Percentiles rank a stretch among this genome's conserved stretches.
These are phyloP conservation scores for Protaetia brevitarsis DNA, from an alignment of 1,140 invertebrate genomes.

Conservation along the genomic window DNA sequence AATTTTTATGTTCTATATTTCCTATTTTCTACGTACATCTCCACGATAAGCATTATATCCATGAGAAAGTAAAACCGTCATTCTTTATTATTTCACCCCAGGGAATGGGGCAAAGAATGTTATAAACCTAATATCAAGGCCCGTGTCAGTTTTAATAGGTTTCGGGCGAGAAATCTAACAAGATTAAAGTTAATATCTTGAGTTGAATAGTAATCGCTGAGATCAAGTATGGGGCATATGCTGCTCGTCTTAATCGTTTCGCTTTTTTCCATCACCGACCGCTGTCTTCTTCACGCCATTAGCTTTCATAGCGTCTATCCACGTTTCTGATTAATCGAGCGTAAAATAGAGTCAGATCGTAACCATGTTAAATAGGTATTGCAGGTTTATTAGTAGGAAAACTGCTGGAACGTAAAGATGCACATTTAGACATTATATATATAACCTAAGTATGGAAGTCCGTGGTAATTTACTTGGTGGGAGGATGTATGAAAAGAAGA, in stretches of 20 bases:
- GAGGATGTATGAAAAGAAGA: background rate
- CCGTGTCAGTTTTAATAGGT: too few species aligned
- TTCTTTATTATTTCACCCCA: too few species aligned
- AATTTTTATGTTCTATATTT: too few species aligned
- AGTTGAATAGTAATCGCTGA: too few species aligned
- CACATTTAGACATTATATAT: background rate
- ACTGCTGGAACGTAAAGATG: background rate
- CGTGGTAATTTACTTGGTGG: background rate
- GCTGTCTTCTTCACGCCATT: background rate
- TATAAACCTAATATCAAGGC: too few species aligned
- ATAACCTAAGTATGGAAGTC: background rate
- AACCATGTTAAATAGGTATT: slow-evolving; percentile 12
- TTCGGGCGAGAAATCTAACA: too few species aligned
- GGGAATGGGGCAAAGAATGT: too few species aligned
- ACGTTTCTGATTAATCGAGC: slow-evolving; percentile 11
- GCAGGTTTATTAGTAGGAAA: slow-evolving; percentile 7
- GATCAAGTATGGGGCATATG: too few species aligned
- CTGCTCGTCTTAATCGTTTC: slow-evolving; percentile 2
- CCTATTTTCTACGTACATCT: too few species aligned
- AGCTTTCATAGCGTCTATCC: background rate
- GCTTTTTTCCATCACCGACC: background rate
- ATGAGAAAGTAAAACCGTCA: too few species aligned
- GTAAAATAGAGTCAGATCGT: slow-evolving; percentile 9
- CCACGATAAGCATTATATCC: too few species aligned
- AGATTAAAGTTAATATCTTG: too few species aligned